Evolutionary conservation across 30 jellyfish, hydroid and myxozoan genomes (phyloP), one percentile per base, ranked within the genome.

Genomic region (Euphysa ruthae): DNA sequence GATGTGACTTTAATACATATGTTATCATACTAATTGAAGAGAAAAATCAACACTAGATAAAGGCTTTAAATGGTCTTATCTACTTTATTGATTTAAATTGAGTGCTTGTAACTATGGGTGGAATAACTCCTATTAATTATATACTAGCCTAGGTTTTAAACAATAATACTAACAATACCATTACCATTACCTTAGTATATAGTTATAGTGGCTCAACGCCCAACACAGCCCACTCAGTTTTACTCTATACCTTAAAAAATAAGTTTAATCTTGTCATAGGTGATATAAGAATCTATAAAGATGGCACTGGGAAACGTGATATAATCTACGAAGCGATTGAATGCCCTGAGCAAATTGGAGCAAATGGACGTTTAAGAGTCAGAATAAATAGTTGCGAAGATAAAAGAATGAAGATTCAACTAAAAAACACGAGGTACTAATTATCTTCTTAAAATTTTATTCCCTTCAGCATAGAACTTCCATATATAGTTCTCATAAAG

Each of bases 271-370:
- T 38, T 38, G n/a, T 73, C 21, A 4, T 82, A 83, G 95, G 95
- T n/a, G 97, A 79, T 35, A 35, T 87, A 43, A 84, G 80, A 57
- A 64, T 87, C 50, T 87, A 78, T 64, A 66, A 63, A 3, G 74
- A 68, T 1, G 97, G 94, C 14, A 82, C 73, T 32, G 92, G 91
- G 19, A 68, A 63, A 51, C 78, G 83, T 77, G 93, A 78, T 4
- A 73, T 87, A 26, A 68, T 61, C 5, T 78, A 69, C 49, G 81
- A 79, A 20, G 93, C 93, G 49, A 55, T 87, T 19, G 94, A 87
- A 49, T 87, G 97, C 43, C 97, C 97, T 27, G 91, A 72, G 35
- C 78, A 78, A 4, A 28, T 80, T 1, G 94, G 93, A 29, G 58
- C 73, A 7, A 42, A 87, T 7, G 97, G 97, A 19, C 62, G 55